phyloP scores from a whole-genome alignment of 2,797 vertebrate species.

The Gadopsis bispinosus region DNA sequence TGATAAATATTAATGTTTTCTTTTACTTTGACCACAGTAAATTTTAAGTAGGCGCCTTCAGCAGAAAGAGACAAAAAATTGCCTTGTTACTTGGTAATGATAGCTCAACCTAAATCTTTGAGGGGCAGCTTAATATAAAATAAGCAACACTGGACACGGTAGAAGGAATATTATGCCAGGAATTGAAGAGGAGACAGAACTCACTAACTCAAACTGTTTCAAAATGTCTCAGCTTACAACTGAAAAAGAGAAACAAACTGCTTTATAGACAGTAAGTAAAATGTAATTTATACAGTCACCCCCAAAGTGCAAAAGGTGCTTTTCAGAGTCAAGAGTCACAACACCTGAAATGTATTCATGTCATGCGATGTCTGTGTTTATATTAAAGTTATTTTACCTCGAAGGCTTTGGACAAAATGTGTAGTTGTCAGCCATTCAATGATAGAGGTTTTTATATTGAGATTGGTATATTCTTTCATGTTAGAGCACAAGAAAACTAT shows the following conservation, averaged over 20 bases:
- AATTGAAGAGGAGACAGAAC: slow-evolving; percentile 8
- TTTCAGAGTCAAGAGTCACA: slow-evolving; percentile 4
- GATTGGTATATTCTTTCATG: neutral
- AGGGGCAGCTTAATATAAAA: slow-evolving; percentile 65
- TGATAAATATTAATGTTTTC: slow-evolving; percentile 80
- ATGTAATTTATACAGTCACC: slow-evolving; percentile 1
- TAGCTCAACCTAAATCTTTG: slow-evolving; percentile 64
- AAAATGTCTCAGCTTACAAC: slow-evolving; percentile 27
- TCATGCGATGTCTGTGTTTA: neutral
- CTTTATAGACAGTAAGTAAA: slow-evolving; percentile 6
- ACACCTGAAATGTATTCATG: slow-evolving; percentile 4
- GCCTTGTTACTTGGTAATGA: slow-evolving; percentile 63
- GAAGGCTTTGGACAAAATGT: slow-evolving; percentile 3
- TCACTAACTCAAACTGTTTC: slow-evolving; percentile 18
- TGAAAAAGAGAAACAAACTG: slow-evolving; percentile 10
- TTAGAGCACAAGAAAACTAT: too few species aligned
- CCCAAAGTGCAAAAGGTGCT: slow-evolving; percentile 2
- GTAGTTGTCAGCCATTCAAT: neutral
- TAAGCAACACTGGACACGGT: slow-evolving; percentile 37
- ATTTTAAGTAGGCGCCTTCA: slow-evolving; percentile 72
- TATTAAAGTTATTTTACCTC: slow-evolving; percentile 8
- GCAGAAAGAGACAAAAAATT: slow-evolving; percentile 34
- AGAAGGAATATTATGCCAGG: slow-evolving; percentile 29
- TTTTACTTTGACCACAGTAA: slow-evolving; percentile 70
- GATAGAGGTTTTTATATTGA: neutral